Conservation (phyloP, 2,113 vertebrate genomes). For the Eretmochelys imbricata region DNA sequence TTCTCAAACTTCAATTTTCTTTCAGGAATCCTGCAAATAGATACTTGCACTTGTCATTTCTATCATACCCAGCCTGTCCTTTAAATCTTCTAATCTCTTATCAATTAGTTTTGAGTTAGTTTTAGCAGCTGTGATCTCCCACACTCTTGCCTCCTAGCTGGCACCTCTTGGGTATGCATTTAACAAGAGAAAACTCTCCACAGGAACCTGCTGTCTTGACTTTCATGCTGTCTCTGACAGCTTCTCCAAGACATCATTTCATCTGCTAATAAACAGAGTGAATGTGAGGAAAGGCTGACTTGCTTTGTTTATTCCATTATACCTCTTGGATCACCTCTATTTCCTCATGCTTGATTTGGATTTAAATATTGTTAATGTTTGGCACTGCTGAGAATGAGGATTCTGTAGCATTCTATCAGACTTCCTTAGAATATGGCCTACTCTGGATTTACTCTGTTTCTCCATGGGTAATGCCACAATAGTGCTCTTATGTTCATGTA, state of each 20-base stretch:
- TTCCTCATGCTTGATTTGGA: not conserved
- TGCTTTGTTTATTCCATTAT: not conserved
- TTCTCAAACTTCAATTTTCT: not conserved
- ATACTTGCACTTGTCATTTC: not conserved
- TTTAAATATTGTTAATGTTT: not conserved
- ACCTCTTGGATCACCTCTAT: not conserved
- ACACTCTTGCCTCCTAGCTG: not conserved
- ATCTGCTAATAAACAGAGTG: not conserved
- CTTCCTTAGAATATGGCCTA: not conserved
- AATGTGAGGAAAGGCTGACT: not conserved
- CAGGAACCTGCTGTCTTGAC: not conserved
- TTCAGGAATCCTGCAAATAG: not conserved
- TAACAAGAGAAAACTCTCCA: not conserved
- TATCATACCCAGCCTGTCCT: not conserved
- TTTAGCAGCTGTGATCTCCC: not conserved
- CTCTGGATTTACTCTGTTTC: not conserved
- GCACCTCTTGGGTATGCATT: accelerated
- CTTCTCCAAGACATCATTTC: not conserved
- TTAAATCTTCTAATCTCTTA: not conserved
- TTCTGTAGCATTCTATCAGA: not conserved
- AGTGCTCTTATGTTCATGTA: not conserved
- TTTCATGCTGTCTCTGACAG: not conserved
- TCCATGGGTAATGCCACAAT: not conserved
- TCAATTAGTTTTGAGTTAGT: not conserved
- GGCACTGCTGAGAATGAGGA: not conserved